A percentile compares a stretch with the other conserved stretches of the same genome.
Evolutionary conservation across 2,797 vertebrate species (phyloP).

Genomic region (Pangasius krempfi): DNA sequence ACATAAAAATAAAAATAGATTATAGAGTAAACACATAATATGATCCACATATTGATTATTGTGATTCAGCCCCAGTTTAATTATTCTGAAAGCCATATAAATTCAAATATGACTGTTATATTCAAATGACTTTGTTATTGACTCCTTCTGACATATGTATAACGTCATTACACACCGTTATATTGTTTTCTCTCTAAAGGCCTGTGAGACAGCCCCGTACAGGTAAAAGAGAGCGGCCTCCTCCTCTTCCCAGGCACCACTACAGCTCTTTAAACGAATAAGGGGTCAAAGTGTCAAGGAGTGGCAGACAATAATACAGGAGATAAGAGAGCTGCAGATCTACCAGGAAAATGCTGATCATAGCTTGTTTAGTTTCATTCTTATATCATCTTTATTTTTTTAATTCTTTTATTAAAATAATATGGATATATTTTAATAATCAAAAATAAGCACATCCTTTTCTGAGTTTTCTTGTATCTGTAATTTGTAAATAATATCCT

Average conservation of each 20-base stretch:
- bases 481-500: constrained; percentile 20
- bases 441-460: background rate
- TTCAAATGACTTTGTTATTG: background rate
- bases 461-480: background rate
- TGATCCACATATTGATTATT: background rate
- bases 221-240: constrained; percentile 60
- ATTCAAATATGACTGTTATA: background rate
- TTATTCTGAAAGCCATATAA: background rate
- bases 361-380: background rate
- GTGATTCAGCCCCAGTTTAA: too few species aligned
- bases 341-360: background rate
- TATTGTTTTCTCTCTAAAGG: constrained; percentile 21
- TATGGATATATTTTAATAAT: background rate
- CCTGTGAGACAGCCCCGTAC: constrained; percentile 50
- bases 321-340: background rate
- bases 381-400: background rate
- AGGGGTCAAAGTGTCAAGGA: background rate
- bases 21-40: background rate
- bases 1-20: background rate
- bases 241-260: constrained; percentile 56
- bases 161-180: background rate
- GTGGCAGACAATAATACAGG: background rate
- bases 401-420: too few species aligned
- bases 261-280: constrained; percentile 31
- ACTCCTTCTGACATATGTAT: background rate